Base-by-base conservation (phyloP, 2,797 vertebrate species). In the Pseudotriccus pelzelni region DNA sequence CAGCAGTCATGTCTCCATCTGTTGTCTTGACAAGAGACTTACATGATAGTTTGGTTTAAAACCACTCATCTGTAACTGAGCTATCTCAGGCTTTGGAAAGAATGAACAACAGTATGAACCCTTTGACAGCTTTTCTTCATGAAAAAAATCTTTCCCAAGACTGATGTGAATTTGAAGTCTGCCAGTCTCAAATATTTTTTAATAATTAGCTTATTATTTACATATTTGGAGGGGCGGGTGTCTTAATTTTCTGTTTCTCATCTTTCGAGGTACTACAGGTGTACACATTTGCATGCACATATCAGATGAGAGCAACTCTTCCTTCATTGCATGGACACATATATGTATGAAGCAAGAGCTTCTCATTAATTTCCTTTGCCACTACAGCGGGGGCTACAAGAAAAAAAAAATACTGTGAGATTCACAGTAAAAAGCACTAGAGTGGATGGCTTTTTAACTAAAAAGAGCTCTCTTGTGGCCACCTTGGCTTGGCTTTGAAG, bases 11-110 rank as follows among this genome's bases (percentile, higher is more conserved):
- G 43, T 87, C 89, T 93, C 66, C 55, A 67, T 92, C 84, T 94
- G 49, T 74, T 77, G 63, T 74, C 92, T 80, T 89, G 64, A 94
- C 76, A 83, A 88, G 64, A 62, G 46, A 72, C 52, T 92, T 96
- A 39, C 28, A 14, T 66, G 69, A 72, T 75, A 68, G 32, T 41
- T 72, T 92, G 58, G 13, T 79, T 95, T 94, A 81, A 89, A 95
- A 89, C 43, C 25, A 70, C 50, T 66, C 25, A 0, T 80, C 73
- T 96, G 81, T 82, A 75, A 77, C 82, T 60, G 79, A 94, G 73
- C 53, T 78, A 16, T 75, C 39, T 22, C 58, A 39, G 50, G 36
- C 75, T 80, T 91, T 84, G 43, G 52, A 60, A 74, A 32, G 81
- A 77, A 68, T 67, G 37, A 93, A 84, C n/a, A 74, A 58, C 41